A percentile compares a stretch with the other conserved stretches of the same genome.
Evolutionary conservation across 2,888 invertebrate species (phyloP).

Genomic region (Sisyra terminalis): DNA sequence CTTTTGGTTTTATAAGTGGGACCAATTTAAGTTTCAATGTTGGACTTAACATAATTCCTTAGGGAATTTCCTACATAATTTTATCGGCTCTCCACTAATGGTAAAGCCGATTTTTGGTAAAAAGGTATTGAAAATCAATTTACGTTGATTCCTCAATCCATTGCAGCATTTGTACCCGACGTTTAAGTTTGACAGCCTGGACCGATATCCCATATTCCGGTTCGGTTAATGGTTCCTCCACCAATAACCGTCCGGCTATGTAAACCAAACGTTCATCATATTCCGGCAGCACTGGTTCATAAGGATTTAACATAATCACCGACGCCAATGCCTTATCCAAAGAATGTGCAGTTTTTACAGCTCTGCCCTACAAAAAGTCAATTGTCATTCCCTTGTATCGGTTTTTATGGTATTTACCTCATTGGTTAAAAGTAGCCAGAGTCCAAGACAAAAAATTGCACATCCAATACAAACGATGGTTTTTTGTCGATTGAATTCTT

Average conservation of each 20-base stretch:
- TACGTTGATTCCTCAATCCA: conserved; percentile 71
- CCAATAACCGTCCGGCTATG: conserved; percentile 51
- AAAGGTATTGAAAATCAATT: conserved; percentile 17
- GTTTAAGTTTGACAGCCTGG: conserved; percentile 65
- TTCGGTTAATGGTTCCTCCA: conserved; percentile 71
- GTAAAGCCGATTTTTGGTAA: too few relatives aligned
- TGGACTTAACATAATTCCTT: too few relatives aligned
- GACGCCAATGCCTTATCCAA: conserved; percentile 61
- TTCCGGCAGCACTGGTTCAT: conserved; percentile 30
- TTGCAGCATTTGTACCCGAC: conserved; percentile 85
- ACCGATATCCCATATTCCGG: conserved; percentile 75
- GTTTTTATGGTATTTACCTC: too few relatives aligned
- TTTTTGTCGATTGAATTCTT: conserved; percentile 54
- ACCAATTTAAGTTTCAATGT: too few relatives aligned
- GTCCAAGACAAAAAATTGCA: conserved; percentile 45
- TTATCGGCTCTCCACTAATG: too few relatives aligned
- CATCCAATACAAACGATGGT: conserved; percentile 52
- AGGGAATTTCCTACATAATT: too few relatives aligned
- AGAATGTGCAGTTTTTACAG: conserved; percentile 62
- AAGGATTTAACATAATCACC: conserved; percentile 31
- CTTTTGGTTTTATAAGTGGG: too few relatives aligned
- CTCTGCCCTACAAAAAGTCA: conserved; percentile 55
- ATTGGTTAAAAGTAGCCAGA: conserved; percentile 64
- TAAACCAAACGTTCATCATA: conserved; percentile 66
- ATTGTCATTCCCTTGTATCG: too few relatives aligned